These are phyloP conservation scores for Tyrophagus putrescentiae DNA, from an alignment of 1,140 invertebrate genomes.

Conservation along the genomic window DNA sequence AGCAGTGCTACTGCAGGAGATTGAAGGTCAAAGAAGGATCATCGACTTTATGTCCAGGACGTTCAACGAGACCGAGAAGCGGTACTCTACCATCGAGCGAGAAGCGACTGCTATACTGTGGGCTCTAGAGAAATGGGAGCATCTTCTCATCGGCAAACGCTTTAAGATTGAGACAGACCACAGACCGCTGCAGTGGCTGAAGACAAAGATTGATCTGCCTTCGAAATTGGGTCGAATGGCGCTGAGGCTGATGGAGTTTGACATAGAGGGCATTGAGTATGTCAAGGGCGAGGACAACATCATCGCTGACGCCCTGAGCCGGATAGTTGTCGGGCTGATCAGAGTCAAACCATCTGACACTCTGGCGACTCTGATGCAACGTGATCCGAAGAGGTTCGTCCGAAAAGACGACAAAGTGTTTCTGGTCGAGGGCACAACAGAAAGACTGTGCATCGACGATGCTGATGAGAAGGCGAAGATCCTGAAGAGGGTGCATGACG, in stretches of 20 bases:
- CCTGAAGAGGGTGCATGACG: not conserved
- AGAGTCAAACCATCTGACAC: too few relatives aligned
- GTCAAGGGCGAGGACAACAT: not conserved
- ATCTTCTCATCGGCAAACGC: conserved; percentile 31
- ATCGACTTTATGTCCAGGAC: conserved; percentile 25
- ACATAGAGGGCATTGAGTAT: conserved; percentile 24
- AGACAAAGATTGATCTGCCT: conserved; percentile 28
- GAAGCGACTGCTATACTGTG: conserved; percentile 35
- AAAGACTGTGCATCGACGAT: not conserved
- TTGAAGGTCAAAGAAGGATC: conserved; percentile 27
- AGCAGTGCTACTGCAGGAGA: conserved; percentile 33
- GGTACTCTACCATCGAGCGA: conserved; percentile 35
- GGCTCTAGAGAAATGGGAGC: conserved; percentile 34
- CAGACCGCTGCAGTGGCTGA: conserved; percentile 25
- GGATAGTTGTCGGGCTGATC: not conserved
- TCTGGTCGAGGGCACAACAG: not conserved
- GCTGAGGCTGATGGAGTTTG: conserved; percentile 23
- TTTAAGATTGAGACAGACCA: conserved; percentile 26
- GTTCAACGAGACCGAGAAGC: conserved; percentile 26
- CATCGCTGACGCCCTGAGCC: conserved; percentile 27
- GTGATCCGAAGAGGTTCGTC: too few relatives aligned
- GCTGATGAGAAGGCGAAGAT: not conserved
- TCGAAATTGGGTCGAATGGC: conserved; percentile 26
- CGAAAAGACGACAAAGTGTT: not conserved
- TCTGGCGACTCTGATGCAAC: too few relatives aligned